These are phyloP conservation scores for Zonitis immaculata DNA, from an alignment of 2,888 invertebrate genomes.

Conservation along the genomic window DNA sequence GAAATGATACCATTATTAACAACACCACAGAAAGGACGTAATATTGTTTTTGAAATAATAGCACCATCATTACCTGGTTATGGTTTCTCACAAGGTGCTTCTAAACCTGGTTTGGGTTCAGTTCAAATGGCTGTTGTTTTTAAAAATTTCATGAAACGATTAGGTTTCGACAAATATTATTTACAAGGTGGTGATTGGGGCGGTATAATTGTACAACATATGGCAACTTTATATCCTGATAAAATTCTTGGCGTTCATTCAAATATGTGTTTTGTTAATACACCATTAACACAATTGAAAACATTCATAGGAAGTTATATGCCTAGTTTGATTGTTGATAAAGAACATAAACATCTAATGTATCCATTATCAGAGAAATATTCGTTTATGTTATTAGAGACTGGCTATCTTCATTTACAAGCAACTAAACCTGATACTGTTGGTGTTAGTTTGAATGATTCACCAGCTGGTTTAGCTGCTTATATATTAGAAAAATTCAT, in stretches of 20 bases:
- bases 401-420: conserved; percentile 71
- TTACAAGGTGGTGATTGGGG: conserved; percentile 86
- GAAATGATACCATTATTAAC: conserved; percentile 58
- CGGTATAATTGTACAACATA: conserved; percentile 55
- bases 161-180: conserved; percentile 64
- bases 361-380: conserved; percentile 52
- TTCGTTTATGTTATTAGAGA: conserved; percentile 50
- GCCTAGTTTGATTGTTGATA: conserved; percentile 55
- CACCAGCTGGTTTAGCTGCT: conserved; percentile 81
- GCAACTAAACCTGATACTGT: conserved; percentile 86
- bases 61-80: conserved; percentile 54
- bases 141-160: conserved; percentile 64
- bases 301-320: conserved; percentile 50
- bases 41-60: conserved; percentile 63
- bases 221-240: conserved; percentile 62
- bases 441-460: conserved; percentile 65
- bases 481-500: conserved; percentile 89
- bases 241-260: conserved; percentile 56
- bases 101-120: conserved; percentile 58
- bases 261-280: conserved; percentile 49
- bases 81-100: conserved; percentile 47
- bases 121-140: conserved; percentile 57
- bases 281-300: conserved; percentile 41
- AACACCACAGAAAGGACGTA: conserved; percentile 48
- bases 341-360: conserved; percentile 49